Conservation (phyloP, 2,888 invertebrate species). For the Thera obeliscata region DNA sequence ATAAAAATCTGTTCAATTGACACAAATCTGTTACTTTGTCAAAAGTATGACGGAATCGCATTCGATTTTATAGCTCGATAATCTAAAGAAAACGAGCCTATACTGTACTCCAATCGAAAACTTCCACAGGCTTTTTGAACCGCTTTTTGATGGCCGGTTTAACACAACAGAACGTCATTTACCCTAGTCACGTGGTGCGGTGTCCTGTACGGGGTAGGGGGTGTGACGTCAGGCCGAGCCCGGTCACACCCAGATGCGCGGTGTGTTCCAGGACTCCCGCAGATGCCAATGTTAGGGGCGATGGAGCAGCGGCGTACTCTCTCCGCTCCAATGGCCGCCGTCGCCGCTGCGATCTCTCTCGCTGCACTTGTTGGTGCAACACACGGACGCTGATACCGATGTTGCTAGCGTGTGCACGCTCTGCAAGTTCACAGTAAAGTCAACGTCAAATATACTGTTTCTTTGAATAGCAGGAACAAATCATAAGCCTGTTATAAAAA, state of each 20-base stretch:
- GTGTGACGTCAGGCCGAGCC: conserved; percentile 16
- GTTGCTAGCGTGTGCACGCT: conserved; percentile 19
- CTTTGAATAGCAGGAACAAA: no score
- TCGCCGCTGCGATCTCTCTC: conserved; percentile 51
- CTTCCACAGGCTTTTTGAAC: neutral
- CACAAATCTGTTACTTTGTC: no score
- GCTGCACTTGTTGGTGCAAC: conserved; percentile 75
- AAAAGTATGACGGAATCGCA: no score
- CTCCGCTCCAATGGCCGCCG: conserved; percentile 59
- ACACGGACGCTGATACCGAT: conserved; percentile 64
- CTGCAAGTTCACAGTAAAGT: neutral
- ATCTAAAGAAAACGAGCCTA: neutral
- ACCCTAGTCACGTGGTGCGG: neutral
- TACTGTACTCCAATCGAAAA: neutral
- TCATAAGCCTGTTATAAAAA: no score
- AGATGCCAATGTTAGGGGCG: conserved; percentile 70
- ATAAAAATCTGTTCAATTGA: neutral
- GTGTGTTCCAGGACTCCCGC: conserved; percentile 49
- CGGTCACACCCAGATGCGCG: conserved; percentile 67
- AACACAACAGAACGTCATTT: neutral
- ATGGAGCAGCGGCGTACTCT: conserved; percentile 70
- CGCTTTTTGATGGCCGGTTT: neutral
- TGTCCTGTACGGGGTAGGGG: neutral
- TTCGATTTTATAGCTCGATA: neutral
- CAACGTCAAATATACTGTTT: neutral